Evolutionary conservation across 2,113 vertebrate species (phyloP), one percentile per base, ranked within the genome.

Genomic region (Zootoca vivipara): DNA sequence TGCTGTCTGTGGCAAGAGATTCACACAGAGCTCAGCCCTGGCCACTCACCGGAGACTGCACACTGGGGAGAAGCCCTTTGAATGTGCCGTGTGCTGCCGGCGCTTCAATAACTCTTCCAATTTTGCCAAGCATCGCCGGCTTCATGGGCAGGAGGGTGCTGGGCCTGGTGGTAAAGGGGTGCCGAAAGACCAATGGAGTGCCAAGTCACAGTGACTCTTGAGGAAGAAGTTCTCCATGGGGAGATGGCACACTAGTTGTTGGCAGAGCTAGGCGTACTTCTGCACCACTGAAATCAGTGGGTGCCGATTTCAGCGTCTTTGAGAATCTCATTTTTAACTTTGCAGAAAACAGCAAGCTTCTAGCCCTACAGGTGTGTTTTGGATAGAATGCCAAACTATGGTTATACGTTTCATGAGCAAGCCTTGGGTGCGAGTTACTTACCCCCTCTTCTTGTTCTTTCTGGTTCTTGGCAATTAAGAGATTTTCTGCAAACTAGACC

Each of bases 51-150:
- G 80, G 81, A 87, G 93, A 12, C 87, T 93, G 35, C 93, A 93
- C 70, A 91, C 93, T 10, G 93, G 93, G 2, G 89, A 92, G 72
- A 90, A 90, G 65, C 93, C 93, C 67, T 92, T 92, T 64, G 85
- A 91, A 40, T 92, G 93, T 79, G 82, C 85, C 3, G 69, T 92
- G 46, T 92, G 93, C 58, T 87, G 64, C 56, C 85, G 90, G 30
- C 84, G 93, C 10, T 93, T 93, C 65, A 92, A 92, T 83, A 92
- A 91, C 38, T 90, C 93, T 80, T 91, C 93, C 78, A 92, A 92
- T 65, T 91, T 92, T 64, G 90, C 91, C 73, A 92, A 92, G 40
- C 93, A 91, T 74, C 90, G 90, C 56, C 75, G 90, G 33, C 72
- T 87, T 26, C 93, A 92, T 52, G 56, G 86, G 28, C 88, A 90